Base-by-base conservation (phyloP, 2,888 invertebrate species). In the Tachina fera region DNA sequence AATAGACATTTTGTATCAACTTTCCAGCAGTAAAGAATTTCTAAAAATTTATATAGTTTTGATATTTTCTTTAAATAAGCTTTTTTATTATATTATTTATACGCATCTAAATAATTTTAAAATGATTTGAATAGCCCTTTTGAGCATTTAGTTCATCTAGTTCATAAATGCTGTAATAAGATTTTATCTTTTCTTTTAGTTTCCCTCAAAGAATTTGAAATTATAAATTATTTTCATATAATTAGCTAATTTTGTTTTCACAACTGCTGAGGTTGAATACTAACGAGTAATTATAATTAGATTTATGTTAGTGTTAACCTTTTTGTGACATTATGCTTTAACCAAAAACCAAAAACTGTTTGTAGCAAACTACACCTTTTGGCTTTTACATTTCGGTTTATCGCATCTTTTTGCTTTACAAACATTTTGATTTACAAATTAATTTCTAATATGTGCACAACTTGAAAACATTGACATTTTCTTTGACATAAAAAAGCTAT, bases 401-500 rank as follows among this genome's bases (percentile, higher is more conserved):
- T 31, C 31, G 5, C 31, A 6, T 11, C 19, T 22, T 19, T 53
- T 19, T 11, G 9, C 16, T 10, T 0, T 53, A 3, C 16, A 31
- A n/a, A n/a, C n/a, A n/a, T n/a, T 49, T 13, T 61, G 13, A 39
- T n/a, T 47, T 49, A 11, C 14, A 49, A 61, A 61, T 61, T 10
- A 49, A 61, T 60, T 72, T 72, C 45, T 39, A 8, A 60, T 43
- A 58, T n/a, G 41, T 41, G 10, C 9, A 31, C 31, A 31, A 31
- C 31, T 31, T 31, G 31, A 68, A 51, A 41, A 53, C 31, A 14
- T 67, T 47, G 6, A 6, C 5, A 4, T 16, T 47, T 16, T 31
- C 14, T 58, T 31, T 6, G 58, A 14, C 14, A 45, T 22, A 22
- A 65, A 4, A 67, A 67, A 56, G 56, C 45, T 56, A 75, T 76